Base-by-base conservation (phyloP, 2,888 invertebrate genomes). In the Teinopalpus imperialis region DNA sequence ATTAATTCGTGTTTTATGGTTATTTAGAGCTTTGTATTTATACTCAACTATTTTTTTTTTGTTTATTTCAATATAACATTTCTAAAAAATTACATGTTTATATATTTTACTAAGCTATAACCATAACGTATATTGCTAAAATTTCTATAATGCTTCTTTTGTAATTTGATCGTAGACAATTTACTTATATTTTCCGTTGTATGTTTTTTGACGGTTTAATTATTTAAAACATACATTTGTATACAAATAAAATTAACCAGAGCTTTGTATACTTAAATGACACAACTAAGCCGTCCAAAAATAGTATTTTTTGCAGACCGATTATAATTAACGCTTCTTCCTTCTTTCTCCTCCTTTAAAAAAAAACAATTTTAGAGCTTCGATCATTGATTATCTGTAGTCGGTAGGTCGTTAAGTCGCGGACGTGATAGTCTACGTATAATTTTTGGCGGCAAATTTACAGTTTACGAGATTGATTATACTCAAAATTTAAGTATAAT, bases 261-360 rank as follows among this genome's bases (percentile, higher is more conserved):
- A 62, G 62, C 69, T 69, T 70, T 62, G 74, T 80, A 76, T 80
- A 80, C 77, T 56, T 53, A 53, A 51, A 67, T 61, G 64, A 69
- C 63, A 71, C 62, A 70, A 71, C 61, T 69, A 61, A 76, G 69
- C 83, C 85, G 85, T 85, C 85, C 85, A 81, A 62, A n/a, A 54
- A 66, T 77, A 80, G 74, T 70, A 66, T 73, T 74, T 74, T 74
- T 75, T 70, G 72, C 73, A 63, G 64, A 57, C 57, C 53, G 49
- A 52, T 50, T 30, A 43, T 44, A 52, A 43, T 36, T 32, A 34
- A 10, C 23, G 9, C 13, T 20, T 10, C 37, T 27, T 16, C 42
- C 42, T 43, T 24, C 45, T 48, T 10, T 31, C 21, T 16, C 42
- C 42, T 43, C 21, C 45, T 48, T 48, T 40, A 31, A 26, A 29